Evolutionary conservation across 2,797 vertebrate genomes (phyloP).

Genomic region (Poliocrania exsul): DNA sequence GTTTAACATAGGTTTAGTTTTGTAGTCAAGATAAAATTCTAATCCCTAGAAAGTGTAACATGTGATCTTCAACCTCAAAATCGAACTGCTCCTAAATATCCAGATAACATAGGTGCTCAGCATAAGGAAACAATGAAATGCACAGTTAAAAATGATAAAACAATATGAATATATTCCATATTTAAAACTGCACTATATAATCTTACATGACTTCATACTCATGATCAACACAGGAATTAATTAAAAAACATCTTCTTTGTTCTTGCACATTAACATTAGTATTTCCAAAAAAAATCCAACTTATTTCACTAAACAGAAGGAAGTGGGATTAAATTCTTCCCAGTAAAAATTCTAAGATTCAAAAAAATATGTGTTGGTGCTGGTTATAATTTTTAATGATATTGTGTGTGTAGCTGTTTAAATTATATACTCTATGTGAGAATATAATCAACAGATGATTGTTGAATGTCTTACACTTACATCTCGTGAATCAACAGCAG

Average conservation of each 20-base stretch:
- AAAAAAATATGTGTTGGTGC: not conserved
- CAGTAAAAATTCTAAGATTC: not conserved
- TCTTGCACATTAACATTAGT: not conserved
- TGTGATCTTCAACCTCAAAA: not conserved
- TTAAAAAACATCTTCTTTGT: not conserved
- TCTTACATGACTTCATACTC: not conserved
- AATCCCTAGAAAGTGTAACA: not conserved
- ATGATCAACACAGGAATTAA: not conserved
- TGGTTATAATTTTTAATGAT: not conserved
- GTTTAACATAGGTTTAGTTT: not conserved
- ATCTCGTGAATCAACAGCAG: constrained; percentile 96
- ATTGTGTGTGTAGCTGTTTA: not conserved
- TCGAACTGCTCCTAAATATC: not conserved
- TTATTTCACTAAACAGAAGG: not conserved
- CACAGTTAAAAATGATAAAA: not conserved
- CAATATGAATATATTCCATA: not conserved
- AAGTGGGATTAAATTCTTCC: not conserved
- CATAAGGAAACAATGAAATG: not conserved
- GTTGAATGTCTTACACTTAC: constrained; percentile 80
- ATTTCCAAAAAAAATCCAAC: not conserved
- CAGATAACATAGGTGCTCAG: not conserved
- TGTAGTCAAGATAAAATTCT: not conserved
- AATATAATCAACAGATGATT: not conserved
- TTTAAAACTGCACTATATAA: not conserved
- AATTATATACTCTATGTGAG: not conserved